Percentiles rank a stretch among this genome's conserved stretches.
Evolutionary conservation across 92 coral and sea anemone genomes (phyloP).

Genomic region (Epizoanthus illoricatus): DNA sequence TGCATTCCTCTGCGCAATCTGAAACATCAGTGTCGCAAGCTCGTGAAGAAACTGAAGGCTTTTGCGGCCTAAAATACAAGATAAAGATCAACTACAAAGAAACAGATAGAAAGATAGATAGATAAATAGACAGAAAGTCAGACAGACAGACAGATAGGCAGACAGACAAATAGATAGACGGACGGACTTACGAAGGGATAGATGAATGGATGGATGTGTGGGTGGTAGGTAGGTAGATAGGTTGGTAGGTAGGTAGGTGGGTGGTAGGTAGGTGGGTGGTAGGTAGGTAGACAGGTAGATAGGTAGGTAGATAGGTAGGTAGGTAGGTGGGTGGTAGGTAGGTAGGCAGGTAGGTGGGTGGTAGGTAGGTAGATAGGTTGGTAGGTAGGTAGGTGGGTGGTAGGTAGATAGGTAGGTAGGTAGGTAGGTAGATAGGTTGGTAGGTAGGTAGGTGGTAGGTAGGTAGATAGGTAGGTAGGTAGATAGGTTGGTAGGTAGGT

Average conservation of each 20-base stretch:
- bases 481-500: too few species aligned
- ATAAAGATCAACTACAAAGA: background rate
- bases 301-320: background rate
- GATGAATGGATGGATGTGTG: background rate
- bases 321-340: too few species aligned
- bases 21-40: constrained; percentile 78
- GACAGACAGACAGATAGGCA: background rate
- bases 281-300: too few species aligned
- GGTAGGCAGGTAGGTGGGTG: too few species aligned
- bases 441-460: too few species aligned
- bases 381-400: too few species aligned
- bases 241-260: background rate
- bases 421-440: too few species aligned
- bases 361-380: too few species aligned
- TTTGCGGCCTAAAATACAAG: constrained; percentile 53
- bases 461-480: too few species aligned
- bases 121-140: background rate
- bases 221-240: background rate
- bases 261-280: too few species aligned
- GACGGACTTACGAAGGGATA: background rate
- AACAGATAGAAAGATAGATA: background rate
- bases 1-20: constrained; percentile 65
- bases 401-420: background rate
- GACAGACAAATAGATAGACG: background rate
- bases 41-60: constrained; percentile 74